phyloP scores from a whole-genome alignment of 1,140 invertebrate genomes.

The Drosophila watanabei region DNA sequence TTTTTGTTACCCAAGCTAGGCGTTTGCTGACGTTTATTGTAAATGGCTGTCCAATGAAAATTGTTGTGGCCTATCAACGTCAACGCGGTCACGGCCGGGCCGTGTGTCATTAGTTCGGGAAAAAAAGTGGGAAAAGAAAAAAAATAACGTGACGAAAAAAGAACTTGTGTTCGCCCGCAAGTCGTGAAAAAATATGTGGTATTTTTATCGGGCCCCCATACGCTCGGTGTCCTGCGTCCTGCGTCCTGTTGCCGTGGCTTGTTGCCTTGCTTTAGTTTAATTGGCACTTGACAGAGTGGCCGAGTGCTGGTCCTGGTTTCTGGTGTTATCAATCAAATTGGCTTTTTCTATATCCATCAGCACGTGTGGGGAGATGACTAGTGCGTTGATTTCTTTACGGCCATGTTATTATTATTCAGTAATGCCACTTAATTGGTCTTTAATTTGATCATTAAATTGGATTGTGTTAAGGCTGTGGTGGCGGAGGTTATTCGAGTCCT shows the following conservation, averaged over 20 bases:
- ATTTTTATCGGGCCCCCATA: slow-evolving; percentile 67
- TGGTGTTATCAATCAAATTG: slow-evolving; percentile 76
- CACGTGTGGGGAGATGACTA: slow-evolving; percentile 32
- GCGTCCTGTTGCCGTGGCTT: slow-evolving; percentile 46
- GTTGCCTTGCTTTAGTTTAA: slow-evolving; percentile 81
- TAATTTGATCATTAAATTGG: slow-evolving; percentile 35
- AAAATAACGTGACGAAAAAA: slow-evolving; percentile 31
- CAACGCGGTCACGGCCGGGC: slow-evolving; percentile 69
- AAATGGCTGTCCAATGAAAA: slow-evolving; percentile 83
- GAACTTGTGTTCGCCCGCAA: slow-evolving; percentile 44
- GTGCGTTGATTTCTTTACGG: slow-evolving; percentile 22
- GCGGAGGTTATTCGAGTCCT: background rate
- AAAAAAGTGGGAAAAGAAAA: slow-evolving; percentile 24
- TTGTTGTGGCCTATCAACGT: slow-evolving; percentile 84
- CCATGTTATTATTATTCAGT: slow-evolving; percentile 25
- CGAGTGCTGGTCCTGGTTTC: slow-evolving; percentile 47
- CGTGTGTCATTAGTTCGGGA: slow-evolving; percentile 75
- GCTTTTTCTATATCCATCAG: slow-evolving; percentile 49
- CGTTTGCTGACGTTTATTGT: slow-evolving; percentile 81
- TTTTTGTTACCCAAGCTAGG: slow-evolving; percentile 20
- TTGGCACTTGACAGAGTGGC: slow-evolving; percentile 77
- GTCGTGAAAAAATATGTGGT: slow-evolving; percentile 67
- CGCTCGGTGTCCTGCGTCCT: slow-evolving; percentile 34
- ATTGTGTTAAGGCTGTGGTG: background rate
- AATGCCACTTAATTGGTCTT: slow-evolving; percentile 40